Evolutionary conservation across 2,113 vertebrate genomes (phyloP).

Genomic region (Platysternon megacephalum): DNA sequence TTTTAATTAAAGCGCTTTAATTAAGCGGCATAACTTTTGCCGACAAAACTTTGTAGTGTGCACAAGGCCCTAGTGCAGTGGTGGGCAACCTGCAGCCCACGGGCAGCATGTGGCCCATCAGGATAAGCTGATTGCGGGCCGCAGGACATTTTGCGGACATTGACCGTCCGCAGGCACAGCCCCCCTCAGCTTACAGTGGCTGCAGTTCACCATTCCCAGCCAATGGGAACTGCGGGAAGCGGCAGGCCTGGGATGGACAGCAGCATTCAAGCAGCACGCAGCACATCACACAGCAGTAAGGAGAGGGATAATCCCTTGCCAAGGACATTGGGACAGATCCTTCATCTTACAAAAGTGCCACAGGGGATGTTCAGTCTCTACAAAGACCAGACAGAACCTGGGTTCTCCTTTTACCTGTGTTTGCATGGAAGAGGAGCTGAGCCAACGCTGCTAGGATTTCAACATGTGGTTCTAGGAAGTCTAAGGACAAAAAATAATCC

Average conservation of each 20-base stretch:
- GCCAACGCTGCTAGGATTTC: neutral
- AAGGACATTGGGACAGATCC: rapidly evolving
- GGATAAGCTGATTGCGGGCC: no score
- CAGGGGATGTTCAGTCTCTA: neutral
- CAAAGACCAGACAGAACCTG: neutral
- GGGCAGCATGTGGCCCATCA: no score
- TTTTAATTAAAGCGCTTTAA: no score
- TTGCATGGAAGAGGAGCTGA: neutral
- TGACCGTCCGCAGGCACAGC: no score
- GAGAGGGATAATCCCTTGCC: neutral
- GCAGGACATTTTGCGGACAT: no score
- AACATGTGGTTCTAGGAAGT: neutral
- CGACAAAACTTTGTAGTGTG: no score
- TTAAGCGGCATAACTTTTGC: no score
- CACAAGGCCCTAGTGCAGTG: no score
- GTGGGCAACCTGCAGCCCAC: no score
- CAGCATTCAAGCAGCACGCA: neutral
- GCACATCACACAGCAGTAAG: rapidly evolving
- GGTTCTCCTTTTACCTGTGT: neutral
- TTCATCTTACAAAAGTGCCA: neutral
- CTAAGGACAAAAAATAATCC: neutral
- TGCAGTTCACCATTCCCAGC: no score
- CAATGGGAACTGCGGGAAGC: no score
- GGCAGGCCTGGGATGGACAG: neutral
- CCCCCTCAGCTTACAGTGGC: no score